These are phyloP conservation scores for Anas platyrhynchos DNA, from an alignment of 2,113 vertebrate genomes.

Conservation along the genomic window DNA sequence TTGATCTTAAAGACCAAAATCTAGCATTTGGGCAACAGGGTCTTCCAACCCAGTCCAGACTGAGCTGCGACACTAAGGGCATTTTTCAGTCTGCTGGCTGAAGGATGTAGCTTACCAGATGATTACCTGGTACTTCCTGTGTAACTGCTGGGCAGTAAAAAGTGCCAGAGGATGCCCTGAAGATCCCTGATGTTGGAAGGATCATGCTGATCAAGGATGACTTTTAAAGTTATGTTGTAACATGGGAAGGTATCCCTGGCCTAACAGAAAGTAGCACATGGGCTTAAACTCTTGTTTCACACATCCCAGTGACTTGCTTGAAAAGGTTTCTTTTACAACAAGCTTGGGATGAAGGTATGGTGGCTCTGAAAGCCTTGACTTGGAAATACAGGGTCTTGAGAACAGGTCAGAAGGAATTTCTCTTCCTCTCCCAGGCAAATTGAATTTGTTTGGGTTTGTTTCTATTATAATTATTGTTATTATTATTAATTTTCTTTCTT, in stretches of 20 bases:
- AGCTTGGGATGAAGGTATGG: not conserved
- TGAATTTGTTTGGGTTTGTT: not conserved
- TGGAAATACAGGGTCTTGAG: not conserved
- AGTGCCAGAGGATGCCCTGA: not conserved
- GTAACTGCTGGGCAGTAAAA: not conserved
- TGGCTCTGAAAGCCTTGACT: not conserved
- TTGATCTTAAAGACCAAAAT: not conserved
- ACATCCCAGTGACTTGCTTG: not conserved
- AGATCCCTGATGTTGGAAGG: not conserved
- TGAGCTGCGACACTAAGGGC: not conserved
- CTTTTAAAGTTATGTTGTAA: not conserved
- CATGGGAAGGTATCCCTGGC: not conserved
- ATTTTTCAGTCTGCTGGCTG: not conserved
- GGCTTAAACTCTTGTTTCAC: not conserved
- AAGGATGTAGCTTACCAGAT: fast-evolving
- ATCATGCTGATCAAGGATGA: not conserved
- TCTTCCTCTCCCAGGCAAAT: not conserved
- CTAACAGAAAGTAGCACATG: not conserved
- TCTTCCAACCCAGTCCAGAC: not conserved
- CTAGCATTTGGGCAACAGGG: not conserved
- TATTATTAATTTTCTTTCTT: not conserved
- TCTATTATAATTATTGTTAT: not conserved
- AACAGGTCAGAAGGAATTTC: not conserved
- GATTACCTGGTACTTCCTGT: not conserved
- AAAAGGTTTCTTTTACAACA: not conserved